Percentiles rank a stretch among this genome's conserved stretches.
Evolutionary conservation across 1,140 invertebrate species (phyloP).

Genomic region (Sipha flava): DNA sequence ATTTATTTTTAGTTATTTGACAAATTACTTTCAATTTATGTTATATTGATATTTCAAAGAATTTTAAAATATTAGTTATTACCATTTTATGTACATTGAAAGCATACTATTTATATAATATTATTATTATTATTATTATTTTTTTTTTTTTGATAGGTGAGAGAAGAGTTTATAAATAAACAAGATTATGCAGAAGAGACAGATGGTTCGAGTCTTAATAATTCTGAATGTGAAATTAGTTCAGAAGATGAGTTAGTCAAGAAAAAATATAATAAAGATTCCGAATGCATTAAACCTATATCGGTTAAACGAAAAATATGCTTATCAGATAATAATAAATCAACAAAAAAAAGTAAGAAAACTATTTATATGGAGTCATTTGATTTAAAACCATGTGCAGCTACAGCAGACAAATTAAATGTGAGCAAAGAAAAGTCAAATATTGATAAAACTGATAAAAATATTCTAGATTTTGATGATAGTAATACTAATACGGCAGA

Average conservation of each 20-base stretch:
- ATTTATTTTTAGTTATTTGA: background rate
- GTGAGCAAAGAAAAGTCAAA: background rate
- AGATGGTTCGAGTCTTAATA: background rate
- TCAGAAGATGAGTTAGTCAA: background rate
- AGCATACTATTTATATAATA: too few relatives aligned
- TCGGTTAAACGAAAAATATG: background rate
- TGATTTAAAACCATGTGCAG: background rate
- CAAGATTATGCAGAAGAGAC: background rate
- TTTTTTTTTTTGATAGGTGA: slow-evolving; percentile 1
- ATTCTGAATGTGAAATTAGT: slow-evolving; percentile 5
- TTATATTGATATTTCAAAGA: too few relatives aligned
- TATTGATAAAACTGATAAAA: background rate
- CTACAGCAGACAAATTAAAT: background rate
- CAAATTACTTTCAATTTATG: too few relatives aligned
- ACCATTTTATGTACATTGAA: too few relatives aligned
- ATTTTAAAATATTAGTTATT: too few relatives aligned
- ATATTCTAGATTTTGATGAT: background rate
- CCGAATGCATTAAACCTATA: background rate
- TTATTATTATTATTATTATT: too few relatives aligned
- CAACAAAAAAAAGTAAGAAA: background rate
- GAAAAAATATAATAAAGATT: background rate
- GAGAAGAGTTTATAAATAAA: background rate
- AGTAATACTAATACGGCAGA: background rate
- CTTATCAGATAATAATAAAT: background rate
- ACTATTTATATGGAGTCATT: background rate